Evolutionary conservation across 1,140 invertebrate species (phyloP).

Genomic region (Megalopta genalis): DNA sequence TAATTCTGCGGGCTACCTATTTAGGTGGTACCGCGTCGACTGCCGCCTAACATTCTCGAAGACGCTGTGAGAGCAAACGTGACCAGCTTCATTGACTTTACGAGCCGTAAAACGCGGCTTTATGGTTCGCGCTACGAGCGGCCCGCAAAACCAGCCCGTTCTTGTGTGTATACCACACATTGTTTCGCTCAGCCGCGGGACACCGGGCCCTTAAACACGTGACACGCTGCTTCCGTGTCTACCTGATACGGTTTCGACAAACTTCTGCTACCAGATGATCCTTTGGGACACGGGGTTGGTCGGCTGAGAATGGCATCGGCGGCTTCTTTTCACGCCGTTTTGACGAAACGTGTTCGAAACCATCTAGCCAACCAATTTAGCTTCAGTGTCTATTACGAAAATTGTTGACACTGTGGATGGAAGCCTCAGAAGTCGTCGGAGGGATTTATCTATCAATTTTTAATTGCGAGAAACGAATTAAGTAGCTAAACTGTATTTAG

Average conservation of each 20-base stretch:
- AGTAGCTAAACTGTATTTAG: too few species aligned
- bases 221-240: slow-evolving; percentile 27
- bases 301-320: too few species aligned
- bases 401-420: too few species aligned
- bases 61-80: slow-evolving; percentile 73
- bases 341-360: too few species aligned
- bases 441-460: too few species aligned
- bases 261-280: background rate
- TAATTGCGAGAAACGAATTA: too few species aligned
- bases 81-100: slow-evolving; percentile 77
- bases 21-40: slow-evolving; percentile 58
- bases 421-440: too few species aligned
- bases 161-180: slow-evolving; percentile 41
- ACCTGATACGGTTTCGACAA: background rate
- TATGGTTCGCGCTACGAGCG: slow-evolving; percentile 71
- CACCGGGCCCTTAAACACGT: slow-evolving; percentile 47
- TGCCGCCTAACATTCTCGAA: slow-evolving; percentile 65
- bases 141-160: slow-evolving; percentile 58
- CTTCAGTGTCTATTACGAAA: too few species aligned
- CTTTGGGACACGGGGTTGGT: background rate
- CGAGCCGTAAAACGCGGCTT: slow-evolving; percentile 75
- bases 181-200: slow-evolving; percentile 38
- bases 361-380: too few species aligned
- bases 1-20: slow-evolving; percentile 57
- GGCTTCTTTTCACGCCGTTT: background rate